These are phyloP conservation scores for Neostethus bicornis DNA, from an alignment of 2,797 vertebrate genomes.

Conservation along the genomic window DNA sequence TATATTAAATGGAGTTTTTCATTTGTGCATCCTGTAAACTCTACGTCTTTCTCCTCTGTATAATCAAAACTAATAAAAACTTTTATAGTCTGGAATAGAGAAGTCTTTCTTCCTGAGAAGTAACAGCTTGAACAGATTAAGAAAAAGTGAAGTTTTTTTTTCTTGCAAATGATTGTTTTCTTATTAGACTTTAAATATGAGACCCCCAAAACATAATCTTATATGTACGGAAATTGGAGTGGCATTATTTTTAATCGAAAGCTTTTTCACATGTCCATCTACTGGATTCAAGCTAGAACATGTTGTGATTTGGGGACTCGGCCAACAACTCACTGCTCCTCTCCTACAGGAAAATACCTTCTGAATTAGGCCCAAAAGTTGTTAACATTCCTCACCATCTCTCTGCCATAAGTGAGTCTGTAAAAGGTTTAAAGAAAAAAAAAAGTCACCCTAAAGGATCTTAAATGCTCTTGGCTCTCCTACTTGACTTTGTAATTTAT, in stretches of 20 bases:
- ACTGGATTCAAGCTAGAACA: background rate
- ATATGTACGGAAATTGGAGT: background rate
- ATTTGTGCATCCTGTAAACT: background rate
- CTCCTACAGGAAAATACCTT: slow-evolving; percentile 40
- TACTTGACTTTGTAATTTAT: slow-evolving; percentile 41
- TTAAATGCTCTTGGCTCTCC: slow-evolving; percentile 49
- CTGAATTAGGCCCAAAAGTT: slow-evolving; percentile 42
- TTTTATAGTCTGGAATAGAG: slow-evolving; percentile 3
- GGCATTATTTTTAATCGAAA: slow-evolving; percentile 1
- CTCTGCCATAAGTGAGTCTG: slow-evolving; percentile 56
- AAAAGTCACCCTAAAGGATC: slow-evolving; percentile 52
- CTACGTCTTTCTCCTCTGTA: background rate
- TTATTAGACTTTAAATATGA: background rate
- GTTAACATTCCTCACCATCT: slow-evolving; percentile 61
- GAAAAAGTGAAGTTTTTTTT: background rate
- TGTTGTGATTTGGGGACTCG: slow-evolving; percentile 51
- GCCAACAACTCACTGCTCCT: slow-evolving; percentile 56
- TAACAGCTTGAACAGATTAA: background rate
- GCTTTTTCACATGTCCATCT: no score
- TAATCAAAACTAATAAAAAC: background rate
- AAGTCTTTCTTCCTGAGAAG: background rate
- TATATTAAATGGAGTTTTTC: background rate
- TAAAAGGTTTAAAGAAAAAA: slow-evolving; percentile 71
- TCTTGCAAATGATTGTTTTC: background rate
- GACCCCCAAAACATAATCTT: background rate